Evolutionary conservation across 1,140 invertebrate genomes (phyloP), one percentile per base, ranked within the genome.

Genomic region (Antheraea mylitta): DNA sequence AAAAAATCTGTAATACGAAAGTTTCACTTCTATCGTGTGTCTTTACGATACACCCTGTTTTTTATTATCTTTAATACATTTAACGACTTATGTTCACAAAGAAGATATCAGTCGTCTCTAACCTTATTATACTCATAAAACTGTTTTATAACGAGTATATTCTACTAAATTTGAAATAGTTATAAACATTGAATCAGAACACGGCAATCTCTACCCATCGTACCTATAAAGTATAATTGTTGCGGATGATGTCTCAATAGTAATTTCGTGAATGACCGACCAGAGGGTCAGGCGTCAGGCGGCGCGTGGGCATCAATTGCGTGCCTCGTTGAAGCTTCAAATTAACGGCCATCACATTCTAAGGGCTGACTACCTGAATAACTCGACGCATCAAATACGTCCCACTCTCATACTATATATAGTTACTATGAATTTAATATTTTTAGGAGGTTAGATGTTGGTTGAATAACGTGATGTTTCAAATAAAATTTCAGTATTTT

Each of bases 291-390:
- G 82, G 71, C 67, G 65, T 65, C 68, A 66, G 64, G 75, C 66
- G 8, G 75, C 73, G 86, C 82, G 83, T 90, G 83, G 86, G 86
- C 79, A 74, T 73, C 84, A 90, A 90, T 88, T 88, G 82, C 76
- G 79, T 79, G 70, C 82, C 70, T 82, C 70, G 80, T 79, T 85
- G 81, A 86, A 82, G 82, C 80, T 78, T 83, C 76, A 80, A 86
- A 88, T 90, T 90, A 87, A 88, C 78, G 67, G 38, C 61, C 30
- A 22, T 42, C 18, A 69, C 58, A 75, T 60, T 68, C 30, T 58
- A 66, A 66, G 48, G 48, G 65, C 65, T 58, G 53, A 37, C 38
- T 38, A 45, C 37, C 61, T 63, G 11, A 53, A 53, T 53, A n/a
- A 53, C 11, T 13, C 11, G 11, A 6, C 9, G 16, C 13, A 53